These are phyloP conservation scores for Arenaria interpres DNA, from an alignment of 2,113 vertebrate genomes.

Conservation along the genomic window DNA sequence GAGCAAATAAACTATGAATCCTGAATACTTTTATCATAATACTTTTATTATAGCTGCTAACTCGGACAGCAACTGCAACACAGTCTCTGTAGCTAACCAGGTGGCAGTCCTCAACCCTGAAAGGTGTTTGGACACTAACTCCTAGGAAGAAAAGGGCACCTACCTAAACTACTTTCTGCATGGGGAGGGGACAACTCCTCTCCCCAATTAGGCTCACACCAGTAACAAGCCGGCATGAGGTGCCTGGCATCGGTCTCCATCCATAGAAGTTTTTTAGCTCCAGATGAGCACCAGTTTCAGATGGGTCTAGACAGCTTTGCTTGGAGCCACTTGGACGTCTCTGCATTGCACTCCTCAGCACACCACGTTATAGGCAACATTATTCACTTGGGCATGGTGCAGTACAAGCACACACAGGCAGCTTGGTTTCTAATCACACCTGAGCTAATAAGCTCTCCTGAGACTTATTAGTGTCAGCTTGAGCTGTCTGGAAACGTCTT, in stretches of 20 bases:
- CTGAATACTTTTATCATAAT: not conserved
- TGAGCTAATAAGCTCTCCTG: slow-evolving; percentile 59
- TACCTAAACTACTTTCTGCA: not conserved
- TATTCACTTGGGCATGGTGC: not conserved
- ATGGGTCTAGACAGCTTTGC: not conserved
- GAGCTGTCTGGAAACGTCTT: not conserved
- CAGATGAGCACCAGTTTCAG: not conserved
- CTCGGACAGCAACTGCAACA: not conserved
- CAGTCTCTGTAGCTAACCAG: not conserved
- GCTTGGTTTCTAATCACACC: slow-evolving; percentile 60
- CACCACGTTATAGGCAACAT: not conserved
- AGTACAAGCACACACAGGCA: not conserved
- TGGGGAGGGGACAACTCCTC: not conserved
- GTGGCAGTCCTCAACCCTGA: not conserved
- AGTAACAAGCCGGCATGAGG: not conserved
- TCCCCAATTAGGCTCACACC: not conserved
- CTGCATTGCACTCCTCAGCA: not conserved
- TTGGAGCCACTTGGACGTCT: not conserved
- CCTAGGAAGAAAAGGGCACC: not conserved
- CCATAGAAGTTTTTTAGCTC: rapidly evolving
- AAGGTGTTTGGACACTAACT: not conserved
- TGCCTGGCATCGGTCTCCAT: not conserved
- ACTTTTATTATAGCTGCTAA: no score
- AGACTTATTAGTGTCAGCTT: slow-evolving; percentile 44
- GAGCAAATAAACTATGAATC: not conserved